Evolutionary conservation across 2,113 vertebrate genomes (phyloP).

Genomic region (Galemys pyrenaicus): DNA sequence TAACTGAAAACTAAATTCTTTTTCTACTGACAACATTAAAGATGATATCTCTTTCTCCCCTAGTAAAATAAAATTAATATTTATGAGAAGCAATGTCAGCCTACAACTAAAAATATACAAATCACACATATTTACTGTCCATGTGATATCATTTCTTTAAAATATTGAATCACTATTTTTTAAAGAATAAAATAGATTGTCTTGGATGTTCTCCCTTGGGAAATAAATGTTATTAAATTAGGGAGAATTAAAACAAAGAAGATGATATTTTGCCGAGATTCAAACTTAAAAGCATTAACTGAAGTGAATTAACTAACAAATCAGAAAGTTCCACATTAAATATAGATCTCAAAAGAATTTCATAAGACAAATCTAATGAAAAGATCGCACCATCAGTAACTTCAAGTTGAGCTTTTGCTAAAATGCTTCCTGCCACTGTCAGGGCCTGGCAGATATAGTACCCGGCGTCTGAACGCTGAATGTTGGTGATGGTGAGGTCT

Average conservation of each 20-base stretch:
- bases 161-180: background rate
- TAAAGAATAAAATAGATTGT: background rate
- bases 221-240: background rate
- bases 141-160: background rate
- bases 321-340: background rate
- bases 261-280: background rate
- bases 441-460: slow-evolving; percentile 99
- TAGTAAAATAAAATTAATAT: slow-evolving; percentile 41
- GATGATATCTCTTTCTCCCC: background rate
- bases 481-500: slow-evolving; percentile 95
- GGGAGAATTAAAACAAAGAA: background rate
- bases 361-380: slow-evolving; percentile 26
- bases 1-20: slow-evolving; percentile 40
- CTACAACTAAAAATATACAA: slow-evolving; percentile 5
- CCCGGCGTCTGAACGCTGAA: slow-evolving; percentile 94
- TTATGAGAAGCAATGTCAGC: slow-evolving; percentile 25
- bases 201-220: background rate
- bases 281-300: background rate
- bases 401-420: slow-evolving; percentile 99
- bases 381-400: slow-evolving; percentile 96
- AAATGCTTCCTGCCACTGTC: slow-evolving; percentile 98
- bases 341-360: background rate
- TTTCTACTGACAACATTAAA: slow-evolving; percentile 31
- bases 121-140: background rate
- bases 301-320: background rate